Percentiles rank a stretch among this genome's conserved stretches.
phyloP scores from a whole-genome alignment of 53 echinoderm and acorn worm species.

The Luidia sarsii region DNA sequence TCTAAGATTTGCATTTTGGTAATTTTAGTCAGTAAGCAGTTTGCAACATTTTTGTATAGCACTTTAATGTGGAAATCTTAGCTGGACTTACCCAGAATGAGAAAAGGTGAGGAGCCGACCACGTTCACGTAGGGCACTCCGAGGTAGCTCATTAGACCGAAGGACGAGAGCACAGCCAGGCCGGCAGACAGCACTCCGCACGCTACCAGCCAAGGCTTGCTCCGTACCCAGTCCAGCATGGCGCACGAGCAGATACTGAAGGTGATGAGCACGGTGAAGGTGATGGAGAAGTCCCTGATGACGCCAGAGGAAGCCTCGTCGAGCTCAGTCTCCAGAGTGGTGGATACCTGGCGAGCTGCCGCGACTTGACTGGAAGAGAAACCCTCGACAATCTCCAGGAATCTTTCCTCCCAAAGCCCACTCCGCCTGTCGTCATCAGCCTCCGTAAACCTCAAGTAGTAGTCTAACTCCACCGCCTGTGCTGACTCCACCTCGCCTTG shows the following conservation, averaged over 20 bases:
- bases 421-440: constrained; percentile 38
- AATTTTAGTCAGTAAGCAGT: no score
- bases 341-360: constrained; percentile 44
- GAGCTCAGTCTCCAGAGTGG: constrained; percentile 54
- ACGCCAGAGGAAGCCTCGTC: constrained; percentile 48
- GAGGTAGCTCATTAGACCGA: constrained; percentile 56
- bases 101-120: constrained; percentile 50
- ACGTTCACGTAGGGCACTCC: constrained; percentile 56
- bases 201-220: constrained; percentile 54
- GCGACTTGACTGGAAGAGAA: constrained; percentile 16
- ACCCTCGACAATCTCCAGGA: constrained; percentile 18
- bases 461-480: constrained; percentile 15
- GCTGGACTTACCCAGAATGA: constrained; percentile 57
- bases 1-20: no score
- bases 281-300: constrained; percentile 34
- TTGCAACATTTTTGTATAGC: no score
- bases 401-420: constrained; percentile 56
- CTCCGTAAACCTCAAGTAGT: constrained; percentile 22
- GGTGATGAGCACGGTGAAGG: constrained; percentile 56
- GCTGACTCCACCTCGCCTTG: constrained; percentile 18
- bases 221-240: constrained; percentile 64
- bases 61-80: no score
- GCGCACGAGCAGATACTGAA: constrained; percentile 57
- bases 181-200: constrained; percentile 62
- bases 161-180: constrained; percentile 54